phyloP scores from a whole-genome alignment of 2,888 invertebrate genomes.

The Candidula unifasciata region DNA sequence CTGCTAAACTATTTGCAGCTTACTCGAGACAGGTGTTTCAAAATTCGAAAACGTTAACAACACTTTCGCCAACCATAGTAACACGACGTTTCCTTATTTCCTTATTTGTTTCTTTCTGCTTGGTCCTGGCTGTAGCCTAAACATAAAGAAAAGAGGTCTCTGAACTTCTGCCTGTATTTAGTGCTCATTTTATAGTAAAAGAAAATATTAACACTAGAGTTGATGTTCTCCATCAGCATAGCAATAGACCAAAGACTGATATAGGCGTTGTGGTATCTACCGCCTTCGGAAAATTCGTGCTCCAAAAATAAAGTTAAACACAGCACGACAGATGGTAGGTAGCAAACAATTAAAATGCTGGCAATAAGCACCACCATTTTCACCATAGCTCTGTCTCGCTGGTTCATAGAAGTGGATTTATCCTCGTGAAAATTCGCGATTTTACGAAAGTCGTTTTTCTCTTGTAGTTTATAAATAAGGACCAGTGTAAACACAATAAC shows the following conservation, averaged over 20 bases:
- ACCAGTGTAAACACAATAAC: background rate
- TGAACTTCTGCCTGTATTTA: background rate
- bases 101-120: too few species aligned
- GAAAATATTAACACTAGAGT: slow-evolving; percentile 17
- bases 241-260: background rate
- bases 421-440: background rate
- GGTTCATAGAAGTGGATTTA: background rate
- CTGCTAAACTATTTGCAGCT: too few species aligned
- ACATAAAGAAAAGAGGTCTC: background rate
- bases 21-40: too few species aligned
- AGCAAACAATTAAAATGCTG: background rate
- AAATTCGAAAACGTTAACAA: too few species aligned
- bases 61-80: too few species aligned
- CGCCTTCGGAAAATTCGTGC: background rate
- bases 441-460: background rate
- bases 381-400: background rate
- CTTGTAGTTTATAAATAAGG: background rate
- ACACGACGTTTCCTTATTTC: too few species aligned
- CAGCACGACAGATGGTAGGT: background rate
- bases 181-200: background rate
- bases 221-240: background rate
- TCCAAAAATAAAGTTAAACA: background rate
- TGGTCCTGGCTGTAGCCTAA: too few species aligned
- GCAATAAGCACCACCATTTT: slow-evolving; percentile 7
- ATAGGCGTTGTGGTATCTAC: background rate